Evolutionary conservation across 2,797 vertebrate genomes (phyloP), one percentile per base, ranked within the genome.

Genomic region (Rhadinocentrus ornatus): DNA sequence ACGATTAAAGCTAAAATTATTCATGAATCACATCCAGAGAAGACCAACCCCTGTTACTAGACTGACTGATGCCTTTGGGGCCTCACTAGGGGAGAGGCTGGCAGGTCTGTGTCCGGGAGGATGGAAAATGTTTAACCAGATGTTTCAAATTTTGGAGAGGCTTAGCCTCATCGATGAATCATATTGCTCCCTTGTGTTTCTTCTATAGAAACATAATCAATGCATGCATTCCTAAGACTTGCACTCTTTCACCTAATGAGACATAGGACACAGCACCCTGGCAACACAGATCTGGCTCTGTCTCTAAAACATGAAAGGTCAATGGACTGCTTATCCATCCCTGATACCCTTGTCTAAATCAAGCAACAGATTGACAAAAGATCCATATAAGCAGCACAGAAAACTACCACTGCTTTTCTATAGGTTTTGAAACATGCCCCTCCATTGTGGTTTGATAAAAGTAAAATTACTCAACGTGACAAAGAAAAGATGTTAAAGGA

Each of bases 1-100:
- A 93, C 82, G 75, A 84, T 61, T 66, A 77, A 35, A 54, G 75
- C 89, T 93, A 91, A 93, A 92, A 89, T 89, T 93, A 93, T 84
- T 83, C 57, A 84, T 91, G 88, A 91, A 86, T 86, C 88, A 81
- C 74, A 80, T 82, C 77, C 83, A 89, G 75, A 13, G 18, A 78
- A 77, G 85, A 86, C 75, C 71, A 69, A 74, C 71, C 78, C 52
- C 77, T 64, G 55, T 62, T 60, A 29, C 27, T 79, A 55, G 73
- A 71, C 53, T 57, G 55, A 54, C 50, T 69, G 60, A 71, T 75
- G 67, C 62, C 63, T 81, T 53, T 79, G 58, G 53, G 69, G 54
- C 77, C 54, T 64, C 60, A 34, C 50, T 72, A n/a, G 72, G 77
- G 79, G 81, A 80, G 61, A 73, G 46, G 24, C 18, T 59, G 60